These are phyloP conservation scores for Eclectus roratus DNA, from an alignment of 2,113 vertebrate genomes.

Conservation along the genomic window DNA sequence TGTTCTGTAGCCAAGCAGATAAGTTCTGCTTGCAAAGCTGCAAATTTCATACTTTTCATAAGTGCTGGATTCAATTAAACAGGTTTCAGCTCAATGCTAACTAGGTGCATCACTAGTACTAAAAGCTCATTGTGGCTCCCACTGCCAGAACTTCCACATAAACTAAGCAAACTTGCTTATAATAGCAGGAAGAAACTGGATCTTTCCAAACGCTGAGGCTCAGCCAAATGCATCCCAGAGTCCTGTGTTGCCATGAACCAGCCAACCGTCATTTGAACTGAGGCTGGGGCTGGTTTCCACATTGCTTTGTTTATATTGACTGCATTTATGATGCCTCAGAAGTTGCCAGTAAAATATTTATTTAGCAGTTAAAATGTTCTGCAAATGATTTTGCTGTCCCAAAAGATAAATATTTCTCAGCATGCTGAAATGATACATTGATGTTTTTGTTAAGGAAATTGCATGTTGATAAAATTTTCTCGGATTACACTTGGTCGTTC, in stretches of 20 bases:
- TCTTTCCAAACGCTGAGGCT: slow-evolving; percentile 46
- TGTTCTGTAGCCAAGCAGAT: neutral
- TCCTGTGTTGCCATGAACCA: slow-evolving; percentile 27
- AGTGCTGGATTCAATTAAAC: neutral
- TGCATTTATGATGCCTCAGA: slow-evolving; percentile 75
- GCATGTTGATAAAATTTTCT: slow-evolving; percentile 69
- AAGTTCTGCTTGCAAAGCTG: neutral
- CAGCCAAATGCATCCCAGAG: slow-evolving; percentile 68
- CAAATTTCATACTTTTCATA: neutral
- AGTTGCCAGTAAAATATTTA: slow-evolving; percentile 79
- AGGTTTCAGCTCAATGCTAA: neutral
- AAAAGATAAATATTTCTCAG: slow-evolving; percentile 73
- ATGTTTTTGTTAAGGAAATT: slow-evolving; percentile 66
- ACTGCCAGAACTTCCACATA: slow-evolving; percentile 58
- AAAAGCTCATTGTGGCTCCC: neutral
- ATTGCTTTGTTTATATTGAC: slow-evolving; percentile 77
- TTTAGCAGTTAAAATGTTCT: slow-evolving; percentile 75
- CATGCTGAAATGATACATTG: slow-evolving; percentile 67
- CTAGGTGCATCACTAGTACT: neutral
- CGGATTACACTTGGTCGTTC: slow-evolving; percentile 45
- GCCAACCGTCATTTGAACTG: slow-evolving; percentile 23
- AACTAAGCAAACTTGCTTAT: slow-evolving; percentile 65
- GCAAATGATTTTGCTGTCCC: slow-evolving; percentile 79
- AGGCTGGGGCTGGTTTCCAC: slow-evolving; percentile 60
- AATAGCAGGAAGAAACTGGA: slow-evolving; percentile 61